Conservation (phyloP, 2,113 vertebrate genomes). For the Noctilio leporinus region DNA sequence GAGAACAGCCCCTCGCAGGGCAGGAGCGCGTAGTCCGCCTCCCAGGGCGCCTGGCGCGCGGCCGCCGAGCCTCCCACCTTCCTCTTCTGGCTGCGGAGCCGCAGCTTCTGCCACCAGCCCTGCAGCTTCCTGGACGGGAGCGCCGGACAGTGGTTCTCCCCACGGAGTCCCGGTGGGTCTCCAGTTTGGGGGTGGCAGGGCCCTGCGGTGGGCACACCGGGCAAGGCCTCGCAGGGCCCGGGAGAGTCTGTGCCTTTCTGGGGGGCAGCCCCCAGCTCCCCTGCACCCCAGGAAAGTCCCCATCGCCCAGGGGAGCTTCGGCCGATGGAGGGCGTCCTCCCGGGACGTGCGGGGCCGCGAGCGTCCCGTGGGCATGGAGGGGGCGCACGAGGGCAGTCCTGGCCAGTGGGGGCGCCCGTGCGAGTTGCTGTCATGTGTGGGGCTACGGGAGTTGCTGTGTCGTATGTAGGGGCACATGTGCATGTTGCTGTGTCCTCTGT, state of each 20-base stretch:
- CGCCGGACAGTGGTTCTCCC: neutral
- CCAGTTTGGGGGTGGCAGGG: no score
- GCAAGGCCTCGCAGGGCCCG: neutral
- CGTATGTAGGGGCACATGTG: neutral
- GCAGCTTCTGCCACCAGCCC: constrained; percentile 77
- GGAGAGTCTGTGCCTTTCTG: neutral
- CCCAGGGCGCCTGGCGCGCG: constrained; percentile 64
- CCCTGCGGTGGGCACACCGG: accelerated
- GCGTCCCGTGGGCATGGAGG: neutral
- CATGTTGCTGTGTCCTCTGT: neutral
- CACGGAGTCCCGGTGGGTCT: neutral
- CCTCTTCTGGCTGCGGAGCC: neutral
- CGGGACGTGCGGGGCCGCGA: neutral
- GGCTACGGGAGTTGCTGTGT: neutral
- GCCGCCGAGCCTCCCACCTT: accelerated
- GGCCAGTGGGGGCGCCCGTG: neutral
- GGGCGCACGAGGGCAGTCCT: accelerated
- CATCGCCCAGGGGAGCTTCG: neutral
- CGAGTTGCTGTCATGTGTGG: neutral
- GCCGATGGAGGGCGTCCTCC: neutral
- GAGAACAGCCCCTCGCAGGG: constrained; percentile 78
- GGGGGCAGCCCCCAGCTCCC: neutral
- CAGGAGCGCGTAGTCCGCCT: constrained; percentile 78
- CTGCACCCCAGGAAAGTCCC: neutral
- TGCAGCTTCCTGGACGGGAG: constrained; percentile 73